Evolutionary conservation across 2,888 invertebrate genomes (phyloP).

Genomic region (Lamellibrachia satsuma): DNA sequence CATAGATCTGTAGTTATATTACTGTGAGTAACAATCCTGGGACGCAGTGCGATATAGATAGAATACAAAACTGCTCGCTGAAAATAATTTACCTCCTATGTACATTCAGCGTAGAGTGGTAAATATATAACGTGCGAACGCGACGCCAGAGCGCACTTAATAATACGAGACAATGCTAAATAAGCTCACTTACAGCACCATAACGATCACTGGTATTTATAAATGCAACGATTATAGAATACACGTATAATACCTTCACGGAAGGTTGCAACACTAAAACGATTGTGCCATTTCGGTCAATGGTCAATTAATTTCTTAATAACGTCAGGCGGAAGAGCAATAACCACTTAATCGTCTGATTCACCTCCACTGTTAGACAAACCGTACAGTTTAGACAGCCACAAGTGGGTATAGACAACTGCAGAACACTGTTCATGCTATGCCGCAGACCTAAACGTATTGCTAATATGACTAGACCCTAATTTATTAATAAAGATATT

Average conservation of each 20-base stretch:
- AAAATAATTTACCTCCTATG: conserved; percentile 3
- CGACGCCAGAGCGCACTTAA: not conserved
- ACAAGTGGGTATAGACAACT: not conserved
- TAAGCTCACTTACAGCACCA: too few relatives aligned
- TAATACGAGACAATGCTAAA: not conserved
- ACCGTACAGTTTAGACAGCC: not conserved
- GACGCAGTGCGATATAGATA: not conserved
- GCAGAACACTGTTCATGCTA: not conserved
- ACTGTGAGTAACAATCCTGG: conserved; percentile 10
- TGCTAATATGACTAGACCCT: not conserved
- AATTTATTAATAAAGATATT: not conserved
- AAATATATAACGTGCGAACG: not conserved
- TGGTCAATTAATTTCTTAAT: too few relatives aligned
- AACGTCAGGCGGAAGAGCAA: too few relatives aligned
- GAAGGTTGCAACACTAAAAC: too few relatives aligned
- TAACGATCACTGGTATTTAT: not conserved
- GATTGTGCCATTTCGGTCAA: too few relatives aligned
- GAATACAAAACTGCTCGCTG: conserved; percentile 2
- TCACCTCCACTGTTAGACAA: too few relatives aligned
- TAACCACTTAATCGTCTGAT: too few relatives aligned
- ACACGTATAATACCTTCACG: too few relatives aligned
- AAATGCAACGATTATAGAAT: not conserved
- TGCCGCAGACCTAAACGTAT: not conserved
- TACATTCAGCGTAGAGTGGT: conserved; percentile 3
- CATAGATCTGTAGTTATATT: conserved; percentile 13